phyloP scores from a whole-genome alignment of 2,113 vertebrate genomes.

The Lepidiolamprologus cunningtoni region DNA sequence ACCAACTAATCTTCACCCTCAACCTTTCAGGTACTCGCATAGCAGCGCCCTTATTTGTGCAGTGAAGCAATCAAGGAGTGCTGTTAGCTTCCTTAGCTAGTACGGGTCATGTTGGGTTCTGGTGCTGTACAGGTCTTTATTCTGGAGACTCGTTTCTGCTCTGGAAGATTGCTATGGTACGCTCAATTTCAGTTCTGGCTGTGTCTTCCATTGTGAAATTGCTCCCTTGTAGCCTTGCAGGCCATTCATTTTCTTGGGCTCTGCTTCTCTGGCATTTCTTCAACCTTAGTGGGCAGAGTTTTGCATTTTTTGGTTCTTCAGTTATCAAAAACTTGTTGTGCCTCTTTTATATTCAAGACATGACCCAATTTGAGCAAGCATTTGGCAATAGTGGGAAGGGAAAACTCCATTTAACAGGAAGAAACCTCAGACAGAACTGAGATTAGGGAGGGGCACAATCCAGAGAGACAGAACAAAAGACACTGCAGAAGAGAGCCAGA shows the following conservation, averaged over 20 bases:
- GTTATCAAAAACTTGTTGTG: not conserved
- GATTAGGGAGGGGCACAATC: not conserved
- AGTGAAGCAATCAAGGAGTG: not conserved
- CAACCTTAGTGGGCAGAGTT: not conserved
- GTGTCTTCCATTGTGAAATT: not conserved
- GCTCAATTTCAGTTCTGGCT: not conserved
- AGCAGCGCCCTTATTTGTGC: not conserved
- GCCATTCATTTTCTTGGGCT: not conserved
- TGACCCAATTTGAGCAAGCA: not conserved
- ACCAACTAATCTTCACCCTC: not conserved
- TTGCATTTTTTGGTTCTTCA: not conserved
- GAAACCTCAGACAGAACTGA: not conserved
- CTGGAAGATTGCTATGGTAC: not conserved
- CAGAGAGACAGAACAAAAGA: not conserved
- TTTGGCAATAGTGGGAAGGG: not conserved
- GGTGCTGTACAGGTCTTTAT: not conserved
- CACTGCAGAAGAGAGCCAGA: not conserved
- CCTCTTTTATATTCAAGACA: not conserved
- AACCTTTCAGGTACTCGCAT: not conserved
- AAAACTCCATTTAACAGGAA: not conserved
- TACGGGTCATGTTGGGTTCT: not conserved
- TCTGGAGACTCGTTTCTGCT: not conserved
- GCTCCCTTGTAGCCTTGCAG: not conserved
- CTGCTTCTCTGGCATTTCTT: not conserved
- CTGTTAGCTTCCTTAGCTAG: not conserved